phyloP scores from a whole-genome alignment of 2,888 invertebrate genomes.

The Oscheius sp. region DNA sequence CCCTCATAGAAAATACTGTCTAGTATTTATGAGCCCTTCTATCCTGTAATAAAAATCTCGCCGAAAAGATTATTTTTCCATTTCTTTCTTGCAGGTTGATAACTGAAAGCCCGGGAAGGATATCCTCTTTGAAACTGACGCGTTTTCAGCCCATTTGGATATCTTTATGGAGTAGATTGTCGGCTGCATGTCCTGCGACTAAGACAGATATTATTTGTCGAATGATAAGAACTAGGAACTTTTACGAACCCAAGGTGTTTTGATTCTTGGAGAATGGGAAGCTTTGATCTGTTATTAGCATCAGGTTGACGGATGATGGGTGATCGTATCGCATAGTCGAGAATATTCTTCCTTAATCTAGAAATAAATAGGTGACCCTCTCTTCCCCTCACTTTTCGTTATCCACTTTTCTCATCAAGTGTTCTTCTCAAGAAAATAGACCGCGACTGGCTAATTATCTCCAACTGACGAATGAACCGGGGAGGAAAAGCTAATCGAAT shows the following conservation, averaged over 20 bases:
- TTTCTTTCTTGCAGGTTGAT: neutral
- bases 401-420: too few relatives aligned
- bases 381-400: too few relatives aligned
- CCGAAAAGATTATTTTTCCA: neutral
- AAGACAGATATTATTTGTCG: too few relatives aligned
- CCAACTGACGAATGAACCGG: neutral
- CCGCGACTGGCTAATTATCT: neutral
- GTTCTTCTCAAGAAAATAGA: neutral
- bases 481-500: constrained; percentile 1
- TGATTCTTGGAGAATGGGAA: neutral
- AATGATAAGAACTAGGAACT: constrained; percentile 14
- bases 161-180: constrained; percentile 9
- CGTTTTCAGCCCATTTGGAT: neutral
- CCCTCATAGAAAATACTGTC: neutral
- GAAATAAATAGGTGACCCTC: too few relatives aligned
- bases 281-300: neutral
- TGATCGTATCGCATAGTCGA: too few relatives aligned
- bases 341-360: too few relatives aligned
- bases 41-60: constrained; percentile 1
- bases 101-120: too few relatives aligned
- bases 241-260: too few relatives aligned
- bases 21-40: constrained; percentile 2
- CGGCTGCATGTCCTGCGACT: neutral
- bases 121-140: constrained; percentile 15
- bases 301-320: neutral